Conservation (phyloP, 2,113 vertebrate species). For the Campylorhamphus procurvoides region DNA sequence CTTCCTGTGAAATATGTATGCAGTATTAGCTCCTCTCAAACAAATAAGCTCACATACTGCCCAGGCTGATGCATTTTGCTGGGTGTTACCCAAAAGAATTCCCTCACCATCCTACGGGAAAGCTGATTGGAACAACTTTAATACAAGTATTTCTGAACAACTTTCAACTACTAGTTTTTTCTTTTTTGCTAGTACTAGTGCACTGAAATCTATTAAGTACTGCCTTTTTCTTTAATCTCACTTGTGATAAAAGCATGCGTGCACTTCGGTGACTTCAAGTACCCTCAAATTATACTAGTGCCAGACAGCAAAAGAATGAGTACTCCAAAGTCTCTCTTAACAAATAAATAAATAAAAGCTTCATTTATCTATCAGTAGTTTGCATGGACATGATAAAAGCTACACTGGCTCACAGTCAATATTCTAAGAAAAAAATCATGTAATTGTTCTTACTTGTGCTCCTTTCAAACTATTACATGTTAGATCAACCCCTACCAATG, state of each 20-base stretch:
- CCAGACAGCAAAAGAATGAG: not conserved
- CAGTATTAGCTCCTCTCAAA: not conserved
- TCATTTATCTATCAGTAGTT: not conserved
- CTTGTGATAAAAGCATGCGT: not conserved
- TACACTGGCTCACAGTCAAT: not conserved
- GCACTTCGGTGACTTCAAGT: not conserved
- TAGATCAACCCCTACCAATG: not conserved
- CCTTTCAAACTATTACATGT: not conserved
- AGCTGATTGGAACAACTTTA: not conserved
- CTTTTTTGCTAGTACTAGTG: not conserved
- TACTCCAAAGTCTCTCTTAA: not conserved
- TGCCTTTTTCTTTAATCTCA: not conserved
- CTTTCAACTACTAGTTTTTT: not conserved
- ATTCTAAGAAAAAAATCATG: not conserved
- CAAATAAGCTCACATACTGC: not conserved
- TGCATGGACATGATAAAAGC: not conserved
- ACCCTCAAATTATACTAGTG: not conserved
- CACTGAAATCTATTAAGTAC: not conserved
- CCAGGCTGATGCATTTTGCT: not conserved
- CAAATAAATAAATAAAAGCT: not conserved
- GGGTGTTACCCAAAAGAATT: not conserved
- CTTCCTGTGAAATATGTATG: not conserved
- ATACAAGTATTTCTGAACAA: not conserved
- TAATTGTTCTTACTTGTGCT: not conserved
- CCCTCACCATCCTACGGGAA: not conserved